phyloP scores from a whole-genome alignment of 37 sponge, comb jelly and placozoan genomes.

The Halichondria panicea region DNA sequence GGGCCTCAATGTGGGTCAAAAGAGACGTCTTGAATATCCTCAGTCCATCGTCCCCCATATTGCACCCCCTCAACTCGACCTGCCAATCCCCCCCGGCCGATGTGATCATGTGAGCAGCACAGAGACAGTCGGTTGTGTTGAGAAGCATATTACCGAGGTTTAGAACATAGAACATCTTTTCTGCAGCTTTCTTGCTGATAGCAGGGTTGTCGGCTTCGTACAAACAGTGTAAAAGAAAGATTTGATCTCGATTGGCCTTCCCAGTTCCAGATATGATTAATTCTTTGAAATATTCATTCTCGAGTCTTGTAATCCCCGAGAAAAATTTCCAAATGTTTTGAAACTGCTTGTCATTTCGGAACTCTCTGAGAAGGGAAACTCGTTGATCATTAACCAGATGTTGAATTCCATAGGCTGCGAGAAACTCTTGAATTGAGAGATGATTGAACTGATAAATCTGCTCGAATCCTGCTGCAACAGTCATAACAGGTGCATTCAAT shows the following conservation, averaged over 20 bases:
- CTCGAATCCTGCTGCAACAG: constrained; percentile 14
- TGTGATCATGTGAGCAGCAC: constrained; percentile 14
- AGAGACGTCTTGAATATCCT: constrained; percentile 5
- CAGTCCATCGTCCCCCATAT: constrained; percentile 34
- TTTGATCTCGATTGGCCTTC: not conserved
- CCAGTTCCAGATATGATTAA: constrained; percentile 3
- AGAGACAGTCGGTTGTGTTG: constrained; percentile 48
- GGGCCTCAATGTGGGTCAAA: not conserved
- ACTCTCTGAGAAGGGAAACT: constrained; percentile 3
- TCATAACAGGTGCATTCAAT: not conserved
- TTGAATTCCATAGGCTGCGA: constrained; percentile 14
- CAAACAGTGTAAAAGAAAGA: constrained; percentile 41
- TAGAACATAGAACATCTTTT: not conserved
- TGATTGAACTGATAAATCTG: constrained; percentile 25
- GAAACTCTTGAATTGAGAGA: constrained; percentile 22
- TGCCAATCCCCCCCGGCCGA: constrained; percentile 23
- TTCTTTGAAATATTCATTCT: constrained; percentile 5
- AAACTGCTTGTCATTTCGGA: constrained; percentile 30
- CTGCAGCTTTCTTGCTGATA: constrained; percentile 8
- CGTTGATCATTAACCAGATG: not conserved
- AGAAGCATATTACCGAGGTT: constrained; percentile 17
- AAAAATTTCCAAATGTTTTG: constrained; percentile 41
- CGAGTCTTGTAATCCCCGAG: constrained; percentile 26
- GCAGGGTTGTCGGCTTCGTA: constrained; percentile 24
- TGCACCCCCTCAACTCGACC: constrained; percentile 22